phyloP scores from a whole-genome alignment of 2,113 vertebrate genomes.

The Callocephalon fimbriatum region DNA sequence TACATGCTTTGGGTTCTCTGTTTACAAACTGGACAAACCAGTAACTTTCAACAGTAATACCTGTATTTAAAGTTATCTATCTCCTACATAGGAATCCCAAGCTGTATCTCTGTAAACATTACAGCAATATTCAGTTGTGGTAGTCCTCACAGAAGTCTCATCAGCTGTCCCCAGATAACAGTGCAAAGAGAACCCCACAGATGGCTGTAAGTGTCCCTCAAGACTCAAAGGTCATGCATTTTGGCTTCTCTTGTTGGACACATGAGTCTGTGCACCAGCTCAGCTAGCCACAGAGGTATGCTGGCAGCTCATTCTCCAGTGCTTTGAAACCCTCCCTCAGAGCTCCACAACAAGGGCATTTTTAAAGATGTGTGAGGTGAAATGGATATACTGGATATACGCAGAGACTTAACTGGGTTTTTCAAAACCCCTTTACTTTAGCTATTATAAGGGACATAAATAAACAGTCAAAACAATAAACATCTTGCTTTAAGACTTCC shows the following conservation, averaged over 20 bases:
- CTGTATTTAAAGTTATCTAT: not conserved
- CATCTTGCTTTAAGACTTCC: not conserved
- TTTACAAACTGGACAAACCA: not conserved
- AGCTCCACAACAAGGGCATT: not conserved
- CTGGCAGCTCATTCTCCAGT: not conserved
- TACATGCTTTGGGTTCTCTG: not conserved
- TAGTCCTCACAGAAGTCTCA: not conserved
- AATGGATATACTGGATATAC: not conserved
- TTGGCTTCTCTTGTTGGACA: not conserved
- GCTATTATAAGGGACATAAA: not conserved
- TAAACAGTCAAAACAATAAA: not conserved
- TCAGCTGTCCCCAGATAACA: not conserved
- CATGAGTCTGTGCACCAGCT: rapidly evolving
- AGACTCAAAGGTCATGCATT: not conserved
- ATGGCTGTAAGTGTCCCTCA: not conserved
- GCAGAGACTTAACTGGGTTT: not conserved
- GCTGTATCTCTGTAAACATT: not conserved
- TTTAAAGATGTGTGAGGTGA: not conserved
- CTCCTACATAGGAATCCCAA: not conserved
- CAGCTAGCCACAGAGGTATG: not conserved
- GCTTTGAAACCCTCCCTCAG: not conserved
- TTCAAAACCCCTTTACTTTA: not conserved
- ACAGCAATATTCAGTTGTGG: not conserved
- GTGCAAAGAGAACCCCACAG: not conserved
- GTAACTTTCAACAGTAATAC: not conserved